Conservation (phyloP, 2,888 invertebrate genomes). For the Callosobruchus maculatus region DNA sequence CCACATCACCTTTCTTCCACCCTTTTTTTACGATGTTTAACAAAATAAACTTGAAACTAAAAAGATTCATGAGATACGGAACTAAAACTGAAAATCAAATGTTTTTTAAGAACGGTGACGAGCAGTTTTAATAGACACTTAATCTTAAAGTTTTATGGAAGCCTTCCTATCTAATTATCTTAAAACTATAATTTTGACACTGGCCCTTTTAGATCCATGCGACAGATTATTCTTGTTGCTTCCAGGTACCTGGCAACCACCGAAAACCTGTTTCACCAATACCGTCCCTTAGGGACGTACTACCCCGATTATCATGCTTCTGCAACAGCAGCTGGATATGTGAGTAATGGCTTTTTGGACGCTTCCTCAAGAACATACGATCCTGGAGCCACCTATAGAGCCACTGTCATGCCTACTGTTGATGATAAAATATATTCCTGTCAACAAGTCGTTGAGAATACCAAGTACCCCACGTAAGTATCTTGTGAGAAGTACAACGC, state of each 20-base stretch:
- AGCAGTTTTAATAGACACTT: too few relatives aligned
- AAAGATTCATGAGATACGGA: too few relatives aligned
- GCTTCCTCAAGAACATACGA: constrained; percentile 66
- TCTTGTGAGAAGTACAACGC: too few relatives aligned
- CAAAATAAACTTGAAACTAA: too few relatives aligned
- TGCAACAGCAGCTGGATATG: constrained; percentile 61
- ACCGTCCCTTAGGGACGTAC: constrained; percentile 80
- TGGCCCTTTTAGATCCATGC: too few relatives aligned
- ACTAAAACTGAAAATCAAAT: too few relatives aligned
- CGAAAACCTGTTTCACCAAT: constrained; percentile 87
- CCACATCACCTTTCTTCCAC: too few relatives aligned
- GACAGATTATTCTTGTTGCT: constrained; percentile 57
- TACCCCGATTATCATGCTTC: constrained; percentile 75
- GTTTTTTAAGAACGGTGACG: too few relatives aligned
- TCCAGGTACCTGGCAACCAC: constrained; percentile 63
- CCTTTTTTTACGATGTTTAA: too few relatives aligned
- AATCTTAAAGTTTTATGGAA: too few relatives aligned
- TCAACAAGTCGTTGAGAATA: constrained; percentile 56
- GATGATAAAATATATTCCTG: constrained; percentile 63
- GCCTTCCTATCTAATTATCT: too few relatives aligned
- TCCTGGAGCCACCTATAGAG: constrained; percentile 38
- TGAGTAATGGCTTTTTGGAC: constrained; percentile 81
- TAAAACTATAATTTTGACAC: too few relatives aligned
- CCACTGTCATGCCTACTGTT: constrained; percentile 45
- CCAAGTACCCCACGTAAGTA: constrained; percentile 56